Conservation (phyloP, 2,888 invertebrate genomes). For the Pristionchus maxplancki region DNA sequence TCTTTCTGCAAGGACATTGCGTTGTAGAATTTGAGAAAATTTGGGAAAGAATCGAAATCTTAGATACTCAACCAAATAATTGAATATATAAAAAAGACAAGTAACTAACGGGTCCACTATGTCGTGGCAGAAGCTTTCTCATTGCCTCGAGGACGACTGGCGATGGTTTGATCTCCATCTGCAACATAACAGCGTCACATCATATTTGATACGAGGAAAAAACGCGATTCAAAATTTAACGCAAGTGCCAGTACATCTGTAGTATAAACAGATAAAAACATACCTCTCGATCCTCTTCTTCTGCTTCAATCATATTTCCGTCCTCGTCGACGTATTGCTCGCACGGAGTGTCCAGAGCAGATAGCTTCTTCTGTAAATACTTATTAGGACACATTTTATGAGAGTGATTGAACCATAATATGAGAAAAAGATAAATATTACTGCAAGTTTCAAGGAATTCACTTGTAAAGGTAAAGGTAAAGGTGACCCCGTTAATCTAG, state of each 20-base stretch:
- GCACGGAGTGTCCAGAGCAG: background rate
- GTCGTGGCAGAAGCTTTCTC: background rate
- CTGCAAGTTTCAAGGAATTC: too few species aligned
- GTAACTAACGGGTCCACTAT: background rate
- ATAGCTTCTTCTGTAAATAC: slow-evolving; percentile 10
- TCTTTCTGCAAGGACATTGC: slow-evolving; percentile 7
- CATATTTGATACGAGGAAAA: background rate
- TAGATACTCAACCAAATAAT: too few species aligned
- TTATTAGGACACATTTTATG: background rate
- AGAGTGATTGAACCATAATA: background rate
- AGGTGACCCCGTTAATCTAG: too few species aligned
- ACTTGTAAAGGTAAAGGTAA: too few species aligned
- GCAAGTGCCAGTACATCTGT: too few species aligned
- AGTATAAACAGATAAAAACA: too few species aligned
- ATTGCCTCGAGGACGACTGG: background rate
- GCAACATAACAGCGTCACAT: background rate
- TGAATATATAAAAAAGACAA: too few species aligned
- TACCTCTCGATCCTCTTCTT: slow-evolving; percentile 24
- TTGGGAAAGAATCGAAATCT: background rate
- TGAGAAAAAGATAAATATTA: too few species aligned
- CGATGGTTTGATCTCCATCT: slow-evolving; percentile 28
- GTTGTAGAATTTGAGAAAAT: background rate
- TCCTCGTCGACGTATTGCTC: background rate
- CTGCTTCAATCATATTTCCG: background rate
- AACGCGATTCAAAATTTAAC: too few species aligned